Evolutionary conservation across 1,140 invertebrate species (phyloP), one percentile per base, ranked within the genome.

Genomic region (Rhyzopertha dominica): DNA sequence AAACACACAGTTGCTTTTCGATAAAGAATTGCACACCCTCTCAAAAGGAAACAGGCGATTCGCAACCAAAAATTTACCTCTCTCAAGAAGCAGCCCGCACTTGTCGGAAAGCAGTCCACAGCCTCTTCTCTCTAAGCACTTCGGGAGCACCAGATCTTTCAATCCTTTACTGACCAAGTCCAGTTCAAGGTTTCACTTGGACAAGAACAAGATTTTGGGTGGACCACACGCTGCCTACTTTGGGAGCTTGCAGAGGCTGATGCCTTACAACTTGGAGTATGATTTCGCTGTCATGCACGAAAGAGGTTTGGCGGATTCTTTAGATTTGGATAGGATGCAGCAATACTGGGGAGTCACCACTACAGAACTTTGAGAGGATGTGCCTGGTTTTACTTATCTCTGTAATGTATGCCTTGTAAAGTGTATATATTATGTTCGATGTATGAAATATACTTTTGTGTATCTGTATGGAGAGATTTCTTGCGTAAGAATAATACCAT

Each of bases 271-370:
- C 68, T 76, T 87, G 53, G 86, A 88, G 59, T 88, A 87, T 56
- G 85, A 89, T 61, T 88, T 88, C 63, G 80, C 84, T 2, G 79
- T 85, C 1, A 87, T 87, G 53, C 83, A 86, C 58, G 85, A 89
- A 61, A 73, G 84, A 39, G 73, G 72, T 26, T 72, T 75, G 9
- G 66, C 79, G 32, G 85, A 87, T 57, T 86, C 85, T 0, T 65
- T 87, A 51, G 84, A 87, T 56, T 77, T 85, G 37, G 84, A 87
- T 60, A 74, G 86, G 35, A 90, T 90, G 85, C 81, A 86, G 50
- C 85, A 87, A 53, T 90, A 90, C 67, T 90, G 86, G 86, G 86
- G 85, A 28, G 85, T 89, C 26, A 84, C 85, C 4, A 88, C 85
- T 1, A 89, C 86, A 1, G 86, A 89, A 68, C 62, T 88, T 35